Percentiles rank a stretch among this genome's conserved stretches.
phyloP scores from a whole-genome alignment of 2,797 vertebrate species.

The Tokudaia muenninki region DNA sequence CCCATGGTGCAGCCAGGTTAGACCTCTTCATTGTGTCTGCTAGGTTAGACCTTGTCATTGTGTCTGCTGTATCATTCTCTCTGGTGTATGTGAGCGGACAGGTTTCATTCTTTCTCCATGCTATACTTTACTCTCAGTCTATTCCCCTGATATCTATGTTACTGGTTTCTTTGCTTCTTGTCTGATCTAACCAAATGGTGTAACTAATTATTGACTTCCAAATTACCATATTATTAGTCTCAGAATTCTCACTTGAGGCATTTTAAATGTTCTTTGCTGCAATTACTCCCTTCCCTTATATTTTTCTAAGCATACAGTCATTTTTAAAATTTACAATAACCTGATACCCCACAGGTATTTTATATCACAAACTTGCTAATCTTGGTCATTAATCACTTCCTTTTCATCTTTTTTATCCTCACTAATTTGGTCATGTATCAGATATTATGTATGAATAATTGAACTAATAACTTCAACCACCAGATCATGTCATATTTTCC shows the following conservation, averaged over 20 bases:
- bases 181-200: not conserved
- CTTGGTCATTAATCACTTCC: not conserved
- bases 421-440: not conserved
- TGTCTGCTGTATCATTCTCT: not conserved
- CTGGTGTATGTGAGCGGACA: not conserved
- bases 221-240: not conserved
- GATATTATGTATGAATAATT: not conserved
- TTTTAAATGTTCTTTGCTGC: not conserved
- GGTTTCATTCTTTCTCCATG: not conserved
- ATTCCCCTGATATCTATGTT: not conserved
- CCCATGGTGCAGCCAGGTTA: not conserved
- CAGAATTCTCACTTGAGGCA: not conserved
- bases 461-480: not conserved
- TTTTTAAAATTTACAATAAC: not conserved
- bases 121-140: not conserved
- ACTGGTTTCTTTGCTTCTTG: not conserved
- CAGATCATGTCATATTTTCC: not conserved
- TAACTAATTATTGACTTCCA: not conserved
- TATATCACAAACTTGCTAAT: not conserved
- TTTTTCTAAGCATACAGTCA: not conserved
- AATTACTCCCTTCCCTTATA: not conserved
- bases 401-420: not conserved
- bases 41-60: not conserved
- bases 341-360: not conserved
- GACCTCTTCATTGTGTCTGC: not conserved